Percentiles rank a stretch among this genome's conserved stretches.
Conservation (phyloP, 2,797 vertebrate genomes). For the Thunnus albacares region DNA sequence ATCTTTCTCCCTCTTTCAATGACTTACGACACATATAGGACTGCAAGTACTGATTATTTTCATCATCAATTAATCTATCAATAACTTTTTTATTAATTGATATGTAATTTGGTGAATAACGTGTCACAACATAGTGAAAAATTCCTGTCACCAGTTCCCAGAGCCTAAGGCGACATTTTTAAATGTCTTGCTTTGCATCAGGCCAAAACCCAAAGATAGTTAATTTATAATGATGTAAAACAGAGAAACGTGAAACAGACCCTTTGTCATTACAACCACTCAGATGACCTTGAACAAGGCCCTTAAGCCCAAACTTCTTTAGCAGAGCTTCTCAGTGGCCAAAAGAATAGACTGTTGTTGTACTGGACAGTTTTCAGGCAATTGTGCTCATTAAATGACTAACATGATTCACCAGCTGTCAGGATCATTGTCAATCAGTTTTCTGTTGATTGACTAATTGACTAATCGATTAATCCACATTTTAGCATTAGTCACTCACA, state of each 20-base stretch:
- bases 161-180: neutral
- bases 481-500: neutral
- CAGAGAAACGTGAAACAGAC: neutral
- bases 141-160: neutral
- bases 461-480: neutral
- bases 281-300: conserved; percentile 2
- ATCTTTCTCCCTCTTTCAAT: conserved; percentile 1
- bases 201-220: neutral
- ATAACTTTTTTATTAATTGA: neutral
- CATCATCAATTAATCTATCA: neutral
- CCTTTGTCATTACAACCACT: neutral
- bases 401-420: neutral
- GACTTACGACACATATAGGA: neutral
- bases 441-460: neutral
- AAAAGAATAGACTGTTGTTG: neutral
- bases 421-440: conserved; percentile 2
- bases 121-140: neutral
- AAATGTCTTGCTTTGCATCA: neutral
- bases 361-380: too few relatives aligned
- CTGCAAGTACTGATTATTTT: neutral
- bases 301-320: neutral
- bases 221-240: neutral
- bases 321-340: neutral
- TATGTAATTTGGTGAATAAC: neutral
- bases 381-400: neutral